Percentiles rank a stretch among this genome's conserved stretches.
phyloP scores from a whole-genome alignment of 2,113 vertebrate genomes.

The Phycodurus eques region DNA sequence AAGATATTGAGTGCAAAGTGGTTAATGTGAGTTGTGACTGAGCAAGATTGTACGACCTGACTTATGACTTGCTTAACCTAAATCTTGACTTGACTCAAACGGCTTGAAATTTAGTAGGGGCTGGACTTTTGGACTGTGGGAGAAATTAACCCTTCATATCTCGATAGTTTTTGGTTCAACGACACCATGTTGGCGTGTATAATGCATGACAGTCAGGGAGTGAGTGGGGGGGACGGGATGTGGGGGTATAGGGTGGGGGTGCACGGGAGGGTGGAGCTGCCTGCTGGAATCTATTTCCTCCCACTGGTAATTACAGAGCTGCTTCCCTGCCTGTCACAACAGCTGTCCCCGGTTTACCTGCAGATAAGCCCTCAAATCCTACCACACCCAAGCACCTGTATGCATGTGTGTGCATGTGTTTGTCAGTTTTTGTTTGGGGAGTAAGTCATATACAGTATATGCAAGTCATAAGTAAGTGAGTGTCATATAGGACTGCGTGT shows the following conservation, averaged over 20 bases:
- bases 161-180: background rate
- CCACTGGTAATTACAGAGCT: conserved; percentile 73
- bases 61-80: too few relatives aligned
- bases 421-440: background rate
- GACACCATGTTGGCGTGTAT: background rate
- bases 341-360: conserved; percentile 73
- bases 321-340: conserved; percentile 70
- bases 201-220: background rate
- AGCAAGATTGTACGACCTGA: too few relatives aligned
- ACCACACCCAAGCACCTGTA: conserved; percentile 51
- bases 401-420: background rate
- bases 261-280: conserved; percentile 52
- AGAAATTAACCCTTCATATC: background rate
- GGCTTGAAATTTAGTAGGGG: too few relatives aligned
- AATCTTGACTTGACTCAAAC: too few relatives aligned
- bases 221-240: conserved; percentile 3
- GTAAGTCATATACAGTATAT: background rate
- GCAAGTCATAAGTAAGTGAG: background rate
- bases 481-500: background rate
- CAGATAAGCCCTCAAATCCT: conserved; percentile 66
- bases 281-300: conserved; percentile 71
- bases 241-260: conserved; percentile 15
- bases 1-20: too few relatives aligned
- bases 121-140: too few relatives aligned
- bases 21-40: too few relatives aligned